Conservation (phyloP, 2,888 invertebrate genomes). For the Piscicola geometra region DNA sequence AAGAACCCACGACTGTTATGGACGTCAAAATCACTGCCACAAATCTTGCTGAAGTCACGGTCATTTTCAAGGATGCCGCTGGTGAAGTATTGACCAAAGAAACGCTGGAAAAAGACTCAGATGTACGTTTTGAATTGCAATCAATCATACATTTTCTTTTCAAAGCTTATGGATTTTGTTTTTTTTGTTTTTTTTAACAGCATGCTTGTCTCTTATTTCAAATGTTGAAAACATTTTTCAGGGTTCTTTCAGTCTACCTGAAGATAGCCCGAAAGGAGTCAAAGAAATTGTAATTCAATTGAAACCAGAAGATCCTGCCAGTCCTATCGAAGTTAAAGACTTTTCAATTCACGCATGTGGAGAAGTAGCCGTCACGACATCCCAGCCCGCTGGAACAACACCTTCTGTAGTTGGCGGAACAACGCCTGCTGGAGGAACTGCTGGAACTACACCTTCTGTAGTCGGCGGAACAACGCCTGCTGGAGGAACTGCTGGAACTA, state of each 20-base stretch:
- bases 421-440: no score
- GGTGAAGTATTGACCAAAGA: neutral
- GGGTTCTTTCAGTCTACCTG: neutral
- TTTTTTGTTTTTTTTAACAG: neutral
- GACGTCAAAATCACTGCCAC: neutral
- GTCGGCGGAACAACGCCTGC: no score
- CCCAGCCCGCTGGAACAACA: neutral
- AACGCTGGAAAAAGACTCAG: neutral
- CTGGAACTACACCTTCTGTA: no score
- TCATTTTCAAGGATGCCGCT: neutral
- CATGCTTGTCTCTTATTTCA: neutral
- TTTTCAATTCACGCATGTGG: neutral
- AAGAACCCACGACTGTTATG: slow-evolving; percentile 9
- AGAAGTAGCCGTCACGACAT: neutral
- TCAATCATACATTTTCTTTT: neutral
- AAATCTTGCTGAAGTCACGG: neutral
- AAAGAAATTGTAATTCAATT: neutral
- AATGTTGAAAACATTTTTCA: neutral
- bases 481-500: no score
- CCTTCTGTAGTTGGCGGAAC: no score
- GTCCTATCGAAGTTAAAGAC: neutral
- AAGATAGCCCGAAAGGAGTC: neutral
- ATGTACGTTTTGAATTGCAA: neutral
- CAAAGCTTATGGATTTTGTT: no score
- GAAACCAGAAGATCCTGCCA: neutral